Base-by-base conservation (phyloP, 1,140 invertebrate species). In the Laodelphax striatellus region DNA sequence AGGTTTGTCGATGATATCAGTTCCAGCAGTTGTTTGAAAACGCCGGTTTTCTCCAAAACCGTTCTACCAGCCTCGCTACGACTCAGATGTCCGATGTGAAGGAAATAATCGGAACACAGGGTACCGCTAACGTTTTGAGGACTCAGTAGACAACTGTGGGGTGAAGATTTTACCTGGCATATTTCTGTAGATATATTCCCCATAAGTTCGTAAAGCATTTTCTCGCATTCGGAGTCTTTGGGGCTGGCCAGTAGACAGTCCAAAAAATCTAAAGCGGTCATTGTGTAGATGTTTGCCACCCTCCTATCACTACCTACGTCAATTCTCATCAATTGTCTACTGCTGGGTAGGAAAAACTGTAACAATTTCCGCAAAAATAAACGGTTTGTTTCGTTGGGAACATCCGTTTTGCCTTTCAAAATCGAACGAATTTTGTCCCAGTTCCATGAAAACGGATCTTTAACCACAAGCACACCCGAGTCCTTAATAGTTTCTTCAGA, bases 71-170 rank as follows among this genome's bases (percentile, higher is more conserved):
- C 80, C 42, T 77, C 75, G n/a, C 82, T 82, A 52, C 85, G 83
- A 61, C 86, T 91, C 57, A 97, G 76, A 63, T 89, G 85, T 1
- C 94, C 94, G 54, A 97, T 82, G 67, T 95, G 90, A 2, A 97
- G 75, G 71, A 97, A 98, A 75, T 97, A 97, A 72, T 88, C 87
- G 71, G 95, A 92, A 71, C 89, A 90, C 70, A 92, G 86, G 5
- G 91, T 94, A 63, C 85, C 90, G 54, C 83, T 80, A 76, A 97
- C 84, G 70, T 90, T 87, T 61, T 86, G 82, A 0, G 92, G 92
- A 72, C 90, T 94, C 62, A 97, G 88, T 0, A 94, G 74, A 64
- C 89, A 90, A 70, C 95, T 90, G 68, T 92, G 87, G 0, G 88
- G 86, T 60, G 86, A 85, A 9, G 34, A 38, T 38, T 66, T 82